Base-by-base conservation (phyloP, 2,113 vertebrate genomes). In the Poicephalus meyeri region DNA sequence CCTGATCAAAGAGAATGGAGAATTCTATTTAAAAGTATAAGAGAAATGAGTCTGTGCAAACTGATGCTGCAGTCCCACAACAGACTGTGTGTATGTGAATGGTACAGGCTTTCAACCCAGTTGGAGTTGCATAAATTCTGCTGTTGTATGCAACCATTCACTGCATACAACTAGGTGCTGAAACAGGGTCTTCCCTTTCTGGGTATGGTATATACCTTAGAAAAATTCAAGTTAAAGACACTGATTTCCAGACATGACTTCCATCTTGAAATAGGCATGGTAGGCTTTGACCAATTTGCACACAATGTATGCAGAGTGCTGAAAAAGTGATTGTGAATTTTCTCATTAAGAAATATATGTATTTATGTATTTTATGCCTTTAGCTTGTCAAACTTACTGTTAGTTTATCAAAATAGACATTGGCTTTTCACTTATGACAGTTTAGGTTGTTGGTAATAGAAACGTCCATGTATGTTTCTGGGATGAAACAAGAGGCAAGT, bases 381-480 rank as follows among this genome's bases (percentile, higher is more conserved):
- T 70, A 44, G 5, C 50, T 74, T 78, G 33, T 42, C 65, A 87
- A 7, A 60, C 1, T 52, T 60, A 47, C 24, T 76, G 19, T 68
- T 52, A 66, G 9, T n/a, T 92, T 79, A 41, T 69, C 49, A 79
- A 61, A 87, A 85, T 20, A 82, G 37, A 8, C 11, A 35, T 60
- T 77, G 64, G 18, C 7, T 15, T 93, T 80, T 88, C 60, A 26
- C 11, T 61, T 82, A 20, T 3, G 19, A 31, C 6, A 11, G 4
- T 69, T 46, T 65, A 58, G 26, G 26, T 18, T 70, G 21, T 19
- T 63, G 16, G 21, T 39, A 52, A 65, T 23, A 19, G 6, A 72
- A 89, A 44, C 0, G 0, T 39, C 28, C 6, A 4, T 16, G 2
- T 23, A 11, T 49, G 37, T 26, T 25, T 49, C n/a, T 80, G 25